A percentile compares a stretch with the other conserved stretches of the same genome.
Conservation (phyloP, 1,140 invertebrate genomes). For the Arion vulgaris region DNA sequence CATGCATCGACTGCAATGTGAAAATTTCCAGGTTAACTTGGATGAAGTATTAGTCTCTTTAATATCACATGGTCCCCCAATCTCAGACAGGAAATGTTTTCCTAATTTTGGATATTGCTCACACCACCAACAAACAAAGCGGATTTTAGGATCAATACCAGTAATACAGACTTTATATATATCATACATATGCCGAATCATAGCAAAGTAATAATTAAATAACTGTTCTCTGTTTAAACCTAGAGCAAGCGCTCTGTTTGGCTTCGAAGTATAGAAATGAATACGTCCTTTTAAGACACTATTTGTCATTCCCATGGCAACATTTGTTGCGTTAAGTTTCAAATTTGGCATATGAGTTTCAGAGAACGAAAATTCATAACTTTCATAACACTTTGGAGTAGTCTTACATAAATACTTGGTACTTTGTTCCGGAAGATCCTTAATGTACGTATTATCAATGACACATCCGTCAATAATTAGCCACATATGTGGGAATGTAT, state of each 20-base stretch:
- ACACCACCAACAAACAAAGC: conserved; percentile 26
- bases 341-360: not conserved
- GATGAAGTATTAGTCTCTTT: not conserved
- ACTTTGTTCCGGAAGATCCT: not conserved
- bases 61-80: not conserved
- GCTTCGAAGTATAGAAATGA: not conserved
- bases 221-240: conserved; percentile 20
- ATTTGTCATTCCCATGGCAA: not conserved
- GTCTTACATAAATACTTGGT: not conserved
- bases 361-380: not conserved
- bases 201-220: conserved; percentile 34
- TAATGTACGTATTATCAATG: conserved; percentile 29
- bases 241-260: conserved; percentile 4
- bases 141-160: conserved; percentile 20
- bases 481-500: conserved; percentile 20
- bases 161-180: not conserved
- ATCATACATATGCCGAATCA: conserved; percentile 32
- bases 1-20: conserved; percentile 25
- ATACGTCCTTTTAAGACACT: not conserved
- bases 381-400: conserved; percentile 24
- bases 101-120: conserved; percentile 10
- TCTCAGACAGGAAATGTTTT: not conserved
- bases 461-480: conserved; percentile 7
- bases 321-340: not conserved
- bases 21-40: conserved; percentile 18